A percentile compares a stretch with the other conserved stretches of the same genome.
Conservation (phyloP, 2,113 vertebrate genomes). For the Cricetomys ansorgei region DNA sequence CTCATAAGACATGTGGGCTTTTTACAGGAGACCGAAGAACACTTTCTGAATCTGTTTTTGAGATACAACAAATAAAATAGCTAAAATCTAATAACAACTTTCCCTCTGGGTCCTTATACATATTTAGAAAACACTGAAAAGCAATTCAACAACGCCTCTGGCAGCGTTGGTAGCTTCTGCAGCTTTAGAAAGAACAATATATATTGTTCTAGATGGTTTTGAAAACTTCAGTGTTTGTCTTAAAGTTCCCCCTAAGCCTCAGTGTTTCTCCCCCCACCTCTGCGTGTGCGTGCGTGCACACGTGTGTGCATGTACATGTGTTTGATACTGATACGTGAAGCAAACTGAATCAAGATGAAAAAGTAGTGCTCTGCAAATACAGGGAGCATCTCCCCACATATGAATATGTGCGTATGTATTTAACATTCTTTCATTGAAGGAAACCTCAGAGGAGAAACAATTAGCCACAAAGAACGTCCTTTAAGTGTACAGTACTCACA, state of each 20-base stretch:
- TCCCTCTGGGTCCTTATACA: neutral
- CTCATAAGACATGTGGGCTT: neutral
- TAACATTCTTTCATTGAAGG: neutral
- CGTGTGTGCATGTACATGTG: neutral
- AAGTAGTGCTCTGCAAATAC: neutral
- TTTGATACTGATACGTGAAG: neutral
- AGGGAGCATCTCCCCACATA: neutral
- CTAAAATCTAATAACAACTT: slow-evolving; percentile 2
- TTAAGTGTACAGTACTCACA: neutral
- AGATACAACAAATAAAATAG: slow-evolving; percentile 47
- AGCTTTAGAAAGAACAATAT: slow-evolving; percentile 46
- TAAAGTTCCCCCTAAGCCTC: neutral
- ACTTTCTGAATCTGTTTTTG: slow-evolving; percentile 6
- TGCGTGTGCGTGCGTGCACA: neutral
- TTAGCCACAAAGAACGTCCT: neutral
- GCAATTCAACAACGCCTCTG: slow-evolving; percentile 28
- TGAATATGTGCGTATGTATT: neutral
- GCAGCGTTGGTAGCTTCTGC: neutral
- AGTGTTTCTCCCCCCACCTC: neutral
- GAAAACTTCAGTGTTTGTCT: neutral
- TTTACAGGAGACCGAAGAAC: neutral
- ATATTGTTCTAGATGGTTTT: neutral
- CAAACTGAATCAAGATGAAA: slow-evolving; percentile 6
- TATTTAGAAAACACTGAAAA: slow-evolving; percentile 54
- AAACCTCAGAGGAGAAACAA: neutral